Evolutionary conservation across 2,888 invertebrate species (phyloP).

Genomic region (Drosophila koepferae): DNA sequence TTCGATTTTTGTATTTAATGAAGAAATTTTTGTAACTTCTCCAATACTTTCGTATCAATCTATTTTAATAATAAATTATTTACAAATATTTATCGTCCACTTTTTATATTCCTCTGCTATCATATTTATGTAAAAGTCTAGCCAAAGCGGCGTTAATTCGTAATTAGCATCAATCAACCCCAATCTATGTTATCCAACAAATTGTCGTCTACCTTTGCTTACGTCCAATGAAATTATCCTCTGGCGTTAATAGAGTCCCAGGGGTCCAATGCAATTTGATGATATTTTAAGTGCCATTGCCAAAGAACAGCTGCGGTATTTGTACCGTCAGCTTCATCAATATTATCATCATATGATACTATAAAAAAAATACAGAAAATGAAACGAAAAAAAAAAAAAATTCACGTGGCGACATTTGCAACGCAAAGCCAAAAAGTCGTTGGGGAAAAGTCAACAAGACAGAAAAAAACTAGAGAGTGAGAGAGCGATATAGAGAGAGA

Average conservation of each 20-base stretch:
- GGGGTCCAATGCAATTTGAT: slow-evolving; percentile 69
- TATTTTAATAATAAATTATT: neutral
- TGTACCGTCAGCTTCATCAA: slow-evolving; percentile 50
- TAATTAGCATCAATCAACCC: slow-evolving; percentile 58
- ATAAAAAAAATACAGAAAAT: slow-evolving; percentile 15
- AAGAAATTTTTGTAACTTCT: neutral
- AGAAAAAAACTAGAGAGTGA: slow-evolving; percentile 8
- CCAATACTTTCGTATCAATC: neutral
- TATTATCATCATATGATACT: slow-evolving; percentile 49
- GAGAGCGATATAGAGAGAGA: neutral
- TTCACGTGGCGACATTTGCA: slow-evolving; percentile 56
- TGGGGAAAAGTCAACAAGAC: slow-evolving; percentile 43
- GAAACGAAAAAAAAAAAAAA: neutral
- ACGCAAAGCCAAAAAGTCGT: slow-evolving; percentile 32
- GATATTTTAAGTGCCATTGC: slow-evolving; percentile 67
- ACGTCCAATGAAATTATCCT: slow-evolving; percentile 30
- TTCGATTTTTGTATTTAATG: neutral
- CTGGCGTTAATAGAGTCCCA: slow-evolving; percentile 47
- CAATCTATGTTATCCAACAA: slow-evolving; percentile 33
- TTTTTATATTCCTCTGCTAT: neutral
- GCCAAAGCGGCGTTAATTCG: slow-evolving; percentile 31
- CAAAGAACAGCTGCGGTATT: slow-evolving; percentile 42
- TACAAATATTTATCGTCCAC: neutral
- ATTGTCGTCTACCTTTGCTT: neutral
- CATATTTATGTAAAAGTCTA: neutral